phyloP scores from a whole-genome alignment of 2,797 vertebrate genomes.

The Zenarchopterus dispar region DNA sequence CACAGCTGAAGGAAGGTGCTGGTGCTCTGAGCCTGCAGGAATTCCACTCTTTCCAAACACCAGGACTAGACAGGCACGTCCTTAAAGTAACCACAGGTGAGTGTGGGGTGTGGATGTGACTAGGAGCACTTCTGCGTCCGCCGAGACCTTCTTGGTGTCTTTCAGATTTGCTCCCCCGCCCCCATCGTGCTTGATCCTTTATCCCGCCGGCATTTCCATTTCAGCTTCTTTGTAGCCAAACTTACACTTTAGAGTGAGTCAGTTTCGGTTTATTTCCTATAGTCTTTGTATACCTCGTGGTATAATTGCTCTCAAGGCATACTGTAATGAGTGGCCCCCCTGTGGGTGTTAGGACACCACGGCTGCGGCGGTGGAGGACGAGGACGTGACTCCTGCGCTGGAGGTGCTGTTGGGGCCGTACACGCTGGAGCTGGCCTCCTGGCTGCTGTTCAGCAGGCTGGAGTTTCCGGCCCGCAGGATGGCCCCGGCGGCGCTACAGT shows the following conservation, averaged over 20 bases:
- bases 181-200: constrained; percentile 31
- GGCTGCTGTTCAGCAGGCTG: constrained; percentile 88
- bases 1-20: constrained; percentile 81
- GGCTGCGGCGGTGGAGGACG: constrained; percentile 85
- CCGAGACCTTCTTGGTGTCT: constrained; percentile 43
- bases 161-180: constrained; percentile 44
- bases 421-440: constrained; percentile 58
- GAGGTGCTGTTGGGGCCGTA: constrained; percentile 84
- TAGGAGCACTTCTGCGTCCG: constrained; percentile 57
- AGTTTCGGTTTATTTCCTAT: constrained; percentile 74
- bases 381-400: constrained; percentile 87
- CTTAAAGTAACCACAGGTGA: constrained; percentile 80
- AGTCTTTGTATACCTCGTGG: constrained; percentile 62
- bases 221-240: constrained; percentile 73
- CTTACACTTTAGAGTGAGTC: constrained; percentile 84
- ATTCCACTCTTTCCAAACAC: constrained; percentile 74
- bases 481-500: constrained; percentile 97
- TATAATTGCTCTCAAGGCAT: constrained; percentile 66
- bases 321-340: constrained; percentile 37
- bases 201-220: constrained; percentile 46
- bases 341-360: constrained; percentile 94
- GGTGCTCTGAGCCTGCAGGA: constrained; percentile 77
- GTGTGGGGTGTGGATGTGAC: constrained; percentile 63
- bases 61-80: constrained; percentile 83
- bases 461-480: constrained; percentile 91